Evolutionary conservation across 2,113 vertebrate species (phyloP).

Genomic region (Pundamilia nyererei): DNA sequence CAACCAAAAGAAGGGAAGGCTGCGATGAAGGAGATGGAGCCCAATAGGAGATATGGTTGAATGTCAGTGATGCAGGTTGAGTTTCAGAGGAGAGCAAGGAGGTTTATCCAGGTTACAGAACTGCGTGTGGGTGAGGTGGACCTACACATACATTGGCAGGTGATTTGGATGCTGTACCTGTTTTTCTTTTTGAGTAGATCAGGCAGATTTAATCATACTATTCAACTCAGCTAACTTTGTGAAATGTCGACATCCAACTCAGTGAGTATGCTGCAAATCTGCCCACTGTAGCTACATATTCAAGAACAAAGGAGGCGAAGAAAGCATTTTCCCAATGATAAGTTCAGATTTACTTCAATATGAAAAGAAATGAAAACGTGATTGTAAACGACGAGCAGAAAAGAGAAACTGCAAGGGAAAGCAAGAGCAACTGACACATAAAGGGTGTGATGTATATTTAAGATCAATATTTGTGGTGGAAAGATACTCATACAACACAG

Average conservation of each 20-base stretch:
- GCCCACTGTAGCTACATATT: background rate
- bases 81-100: background rate
- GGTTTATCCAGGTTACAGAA: background rate
- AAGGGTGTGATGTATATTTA: background rate
- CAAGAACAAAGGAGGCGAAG: background rate
- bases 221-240: background rate
- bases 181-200: background rate
- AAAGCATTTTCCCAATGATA: background rate
- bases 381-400: background rate
- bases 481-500: background rate
- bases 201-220: background rate
- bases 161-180: background rate
- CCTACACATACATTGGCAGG: background rate
- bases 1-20: background rate
- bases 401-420: background rate
- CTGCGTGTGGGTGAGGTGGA: background rate
- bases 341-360: background rate
- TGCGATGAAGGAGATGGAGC: background rate
- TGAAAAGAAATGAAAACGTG: background rate
- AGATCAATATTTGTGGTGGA: background rate
- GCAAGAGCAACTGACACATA: background rate
- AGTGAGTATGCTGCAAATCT: rapidly evolving
- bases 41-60: background rate
- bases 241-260: rapidly evolving
- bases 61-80: background rate